Evolutionary conservation across 2,888 invertebrate genomes (phyloP).

Genomic region (Oeneis ivallda): DNA sequence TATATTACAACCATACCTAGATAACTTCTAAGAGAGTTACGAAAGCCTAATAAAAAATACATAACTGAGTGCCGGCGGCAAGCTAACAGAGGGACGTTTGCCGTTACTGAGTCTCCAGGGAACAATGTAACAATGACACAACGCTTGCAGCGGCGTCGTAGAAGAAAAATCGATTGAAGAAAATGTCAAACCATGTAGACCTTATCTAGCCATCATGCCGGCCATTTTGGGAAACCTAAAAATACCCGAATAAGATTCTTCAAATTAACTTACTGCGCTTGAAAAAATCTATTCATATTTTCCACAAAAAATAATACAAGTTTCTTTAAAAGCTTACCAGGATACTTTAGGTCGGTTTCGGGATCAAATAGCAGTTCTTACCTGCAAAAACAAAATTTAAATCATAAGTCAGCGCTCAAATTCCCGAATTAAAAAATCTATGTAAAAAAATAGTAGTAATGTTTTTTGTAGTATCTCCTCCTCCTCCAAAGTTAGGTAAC

Average conservation of each 20-base stretch:
- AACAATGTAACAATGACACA: slow-evolving; percentile 69
- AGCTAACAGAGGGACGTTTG: slow-evolving; percentile 57
- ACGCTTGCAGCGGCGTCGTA: slow-evolving; percentile 55
- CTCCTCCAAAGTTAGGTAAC: too few relatives aligned
- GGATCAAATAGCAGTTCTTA: slow-evolving; percentile 34
- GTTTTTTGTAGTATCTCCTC: too few relatives aligned
- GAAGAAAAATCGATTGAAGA: slow-evolving; percentile 61
- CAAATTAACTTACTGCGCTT: background rate
- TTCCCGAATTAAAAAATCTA: background rate
- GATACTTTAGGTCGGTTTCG: too few relatives aligned
- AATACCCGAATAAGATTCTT: background rate
- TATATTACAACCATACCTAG: slow-evolving; percentile 42
- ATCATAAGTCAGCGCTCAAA: background rate
- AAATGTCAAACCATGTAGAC: slow-evolving; percentile 62
- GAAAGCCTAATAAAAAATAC: slow-evolving; percentile 64
- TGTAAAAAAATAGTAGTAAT: too few relatives aligned
- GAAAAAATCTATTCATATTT: background rate
- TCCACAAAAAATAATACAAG: background rate
- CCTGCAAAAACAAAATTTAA: slow-evolving; percentile 32
- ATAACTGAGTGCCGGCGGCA: slow-evolving; percentile 56
- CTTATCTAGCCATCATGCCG: slow-evolving; percentile 32
- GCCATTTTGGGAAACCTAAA: slow-evolving; percentile 34
- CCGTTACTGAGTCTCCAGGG: slow-evolving; percentile 56
- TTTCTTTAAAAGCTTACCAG: slow-evolving; percentile 1
- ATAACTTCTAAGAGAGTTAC: slow-evolving; percentile 54